phyloP scores from a whole-genome alignment of 2,797 vertebrate genomes.

The Megalops cyprinoides region DNA sequence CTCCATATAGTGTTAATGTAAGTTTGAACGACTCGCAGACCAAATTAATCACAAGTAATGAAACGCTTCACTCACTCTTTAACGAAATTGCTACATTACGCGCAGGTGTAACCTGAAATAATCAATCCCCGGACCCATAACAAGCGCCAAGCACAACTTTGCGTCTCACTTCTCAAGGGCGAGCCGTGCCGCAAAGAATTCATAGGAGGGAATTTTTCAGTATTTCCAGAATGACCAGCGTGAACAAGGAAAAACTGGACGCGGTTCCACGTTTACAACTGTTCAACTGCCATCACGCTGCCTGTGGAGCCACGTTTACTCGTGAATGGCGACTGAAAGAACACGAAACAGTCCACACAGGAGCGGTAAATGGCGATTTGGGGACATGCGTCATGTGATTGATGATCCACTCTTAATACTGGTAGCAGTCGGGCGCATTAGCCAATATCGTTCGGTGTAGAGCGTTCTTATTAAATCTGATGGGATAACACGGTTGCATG shows the following conservation, averaged over 20 bases:
- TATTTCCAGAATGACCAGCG: conserved; percentile 52
- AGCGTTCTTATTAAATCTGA: too few species aligned
- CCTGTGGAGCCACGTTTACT: conserved; percentile 68
- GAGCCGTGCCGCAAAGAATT: background rate
- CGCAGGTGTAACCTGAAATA: background rate
- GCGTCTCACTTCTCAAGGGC: background rate
- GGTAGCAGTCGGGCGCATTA: too few species aligned
- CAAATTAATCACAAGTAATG: too few species aligned
- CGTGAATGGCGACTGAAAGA: conserved; percentile 65
- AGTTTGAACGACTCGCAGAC: too few species aligned
- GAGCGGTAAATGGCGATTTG: conserved; percentile 58
- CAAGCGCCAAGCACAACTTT: background rate
- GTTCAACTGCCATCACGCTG: conserved; percentile 58
- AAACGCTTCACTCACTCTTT: background rate
- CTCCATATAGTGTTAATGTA: too few species aligned
- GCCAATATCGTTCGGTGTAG: too few species aligned
- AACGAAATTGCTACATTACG: background rate
- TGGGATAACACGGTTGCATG: too few species aligned
- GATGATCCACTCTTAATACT: too few species aligned
- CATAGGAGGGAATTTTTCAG: background rate
- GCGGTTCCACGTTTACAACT: conserved; percentile 20
- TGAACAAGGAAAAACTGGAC: background rate
- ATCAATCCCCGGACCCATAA: background rate
- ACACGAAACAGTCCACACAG: conserved; percentile 69
- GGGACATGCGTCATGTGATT: background rate